These are phyloP conservation scores for Cheilosia grossa DNA, from an alignment of 2,888 invertebrate species.

Conservation along the genomic window DNA sequence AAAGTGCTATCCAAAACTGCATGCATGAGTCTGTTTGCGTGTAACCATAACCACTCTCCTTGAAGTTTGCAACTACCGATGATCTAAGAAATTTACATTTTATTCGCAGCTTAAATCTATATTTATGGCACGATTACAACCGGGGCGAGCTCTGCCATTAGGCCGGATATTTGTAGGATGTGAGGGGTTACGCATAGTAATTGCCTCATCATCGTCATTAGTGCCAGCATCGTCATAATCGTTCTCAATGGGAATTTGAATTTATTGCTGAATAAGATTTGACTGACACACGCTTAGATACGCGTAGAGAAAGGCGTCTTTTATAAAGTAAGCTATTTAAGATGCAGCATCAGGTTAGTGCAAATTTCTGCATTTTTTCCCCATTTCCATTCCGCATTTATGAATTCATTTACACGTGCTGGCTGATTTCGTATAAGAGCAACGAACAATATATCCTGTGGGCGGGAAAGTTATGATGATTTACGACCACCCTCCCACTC, in stretches of 20 bases:
- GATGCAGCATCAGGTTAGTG: too few species aligned
- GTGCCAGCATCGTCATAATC: constrained; percentile 6
- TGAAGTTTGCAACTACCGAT: constrained; percentile 38
- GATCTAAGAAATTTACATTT: constrained; percentile 57
- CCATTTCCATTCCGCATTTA: background rate
- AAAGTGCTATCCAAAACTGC: background rate
- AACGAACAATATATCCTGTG: constrained; percentile 33
- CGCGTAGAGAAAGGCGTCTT: too few species aligned
- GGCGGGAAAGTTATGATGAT: constrained; percentile 34
- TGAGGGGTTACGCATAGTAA: background rate
- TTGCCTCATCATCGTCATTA: constrained; percentile 3
- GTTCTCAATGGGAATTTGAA: constrained; percentile 2
- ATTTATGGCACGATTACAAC: constrained; percentile 29
- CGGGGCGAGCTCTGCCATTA: background rate
- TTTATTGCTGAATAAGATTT: background rate
- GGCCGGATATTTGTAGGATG: background rate
- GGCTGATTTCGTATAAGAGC: constrained; percentile 5
- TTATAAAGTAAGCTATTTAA: too few species aligned
- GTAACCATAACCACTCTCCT: background rate
- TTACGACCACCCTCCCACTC: constrained; percentile 18
- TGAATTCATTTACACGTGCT: constrained; percentile 30
- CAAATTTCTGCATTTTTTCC: background rate
- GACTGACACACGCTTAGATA: background rate
- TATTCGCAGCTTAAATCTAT: constrained; percentile 23
- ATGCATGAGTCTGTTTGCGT: background rate